Conservation (phyloP, 2,888 invertebrate species). For the Drosophila phalerata region DNA sequence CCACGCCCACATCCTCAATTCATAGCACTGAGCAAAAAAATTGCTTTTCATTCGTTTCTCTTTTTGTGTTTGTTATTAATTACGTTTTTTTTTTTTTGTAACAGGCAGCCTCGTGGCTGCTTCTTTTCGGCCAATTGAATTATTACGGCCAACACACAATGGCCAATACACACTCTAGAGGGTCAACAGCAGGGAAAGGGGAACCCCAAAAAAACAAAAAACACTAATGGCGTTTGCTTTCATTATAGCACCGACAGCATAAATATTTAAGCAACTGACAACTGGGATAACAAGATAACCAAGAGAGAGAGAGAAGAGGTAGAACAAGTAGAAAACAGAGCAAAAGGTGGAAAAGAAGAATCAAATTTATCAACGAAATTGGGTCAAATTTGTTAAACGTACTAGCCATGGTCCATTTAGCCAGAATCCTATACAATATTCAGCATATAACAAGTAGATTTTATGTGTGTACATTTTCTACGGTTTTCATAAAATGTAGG, state of each 20-base stretch:
- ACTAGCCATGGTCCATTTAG: slow-evolving; percentile 20
- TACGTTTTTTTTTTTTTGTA: slow-evolving; percentile 51
- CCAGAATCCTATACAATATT: slow-evolving; percentile 17
- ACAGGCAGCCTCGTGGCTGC: slow-evolving; percentile 56
- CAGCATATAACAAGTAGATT: slow-evolving; percentile 42
- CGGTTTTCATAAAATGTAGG: neutral
- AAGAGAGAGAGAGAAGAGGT: slow-evolving; percentile 38
- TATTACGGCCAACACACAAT: slow-evolving; percentile 53
- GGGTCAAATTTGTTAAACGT: slow-evolving; percentile 62
- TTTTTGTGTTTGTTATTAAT: slow-evolving; percentile 74
- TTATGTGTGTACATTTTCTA: slow-evolving; percentile 8
- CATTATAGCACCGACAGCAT: slow-evolving; percentile 70
- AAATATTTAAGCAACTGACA: slow-evolving; percentile 77
- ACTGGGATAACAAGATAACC: slow-evolving; percentile 68
- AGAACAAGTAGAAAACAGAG: neutral
- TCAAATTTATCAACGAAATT: slow-evolving; percentile 56
- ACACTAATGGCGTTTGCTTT: slow-evolving; percentile 71
- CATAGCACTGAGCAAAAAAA: slow-evolving; percentile 54
- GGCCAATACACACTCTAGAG: slow-evolving; percentile 43
- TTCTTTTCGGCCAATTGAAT: slow-evolving; percentile 73
- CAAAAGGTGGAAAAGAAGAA: slow-evolving; percentile 19
- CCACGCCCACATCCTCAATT: slow-evolving; percentile 77
- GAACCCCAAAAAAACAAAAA: slow-evolving; percentile 1
- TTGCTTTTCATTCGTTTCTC: slow-evolving; percentile 52
- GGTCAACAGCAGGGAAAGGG: neutral